Evolutionary conservation across 2,797 vertebrate genomes (phyloP), one percentile per base, ranked within the genome.

Genomic region (Scolopax rusticola): DNA sequence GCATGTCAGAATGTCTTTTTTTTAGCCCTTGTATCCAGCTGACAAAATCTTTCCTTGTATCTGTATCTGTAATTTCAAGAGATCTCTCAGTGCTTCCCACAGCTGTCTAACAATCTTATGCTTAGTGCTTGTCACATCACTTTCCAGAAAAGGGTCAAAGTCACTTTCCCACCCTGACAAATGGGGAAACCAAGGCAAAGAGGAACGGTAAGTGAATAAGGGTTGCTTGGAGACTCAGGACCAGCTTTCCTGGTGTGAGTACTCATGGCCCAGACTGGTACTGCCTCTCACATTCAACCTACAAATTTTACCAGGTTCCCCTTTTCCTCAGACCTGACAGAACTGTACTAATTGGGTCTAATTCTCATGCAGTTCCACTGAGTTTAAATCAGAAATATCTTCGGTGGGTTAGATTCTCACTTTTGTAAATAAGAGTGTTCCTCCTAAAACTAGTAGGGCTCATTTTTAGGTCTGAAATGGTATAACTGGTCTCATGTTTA

Each of bases 31-130:
- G 78, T 60, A 96, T 92, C 88, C 92, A 96, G 90, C 95, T 95
- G 97, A 95, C 96, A 97, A 89, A 96, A 93, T 95, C 96, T 94
- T 96, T 91, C 90, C 93, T 93, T 89, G 88, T 96, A 95, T 87
- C 95, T 80, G 53, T 92, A 73, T 96, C 95, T 95, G 57, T 97
- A 95, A 97, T 95, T 96, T 94, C 86, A 93, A 92, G 90, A 97
- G 96, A 96, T 95, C 86, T 95, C 86, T 92, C 92, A 65, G 57
- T 81, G 93, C 88, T 96, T 95, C 96, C 91, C 90, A 94, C 95
- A 97, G 93, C 93, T 96, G 96, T 95, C 93, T 94, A 60, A 88
- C 87, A 86, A 51, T 63, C 84, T 92, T 68, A 95, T 95, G 84
- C 90, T 95, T 93, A 65, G 64, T 82, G 93, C 91, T 85, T 97